Conservation (phyloP, 2,888 invertebrate species). For the Globia sparganii region DNA sequence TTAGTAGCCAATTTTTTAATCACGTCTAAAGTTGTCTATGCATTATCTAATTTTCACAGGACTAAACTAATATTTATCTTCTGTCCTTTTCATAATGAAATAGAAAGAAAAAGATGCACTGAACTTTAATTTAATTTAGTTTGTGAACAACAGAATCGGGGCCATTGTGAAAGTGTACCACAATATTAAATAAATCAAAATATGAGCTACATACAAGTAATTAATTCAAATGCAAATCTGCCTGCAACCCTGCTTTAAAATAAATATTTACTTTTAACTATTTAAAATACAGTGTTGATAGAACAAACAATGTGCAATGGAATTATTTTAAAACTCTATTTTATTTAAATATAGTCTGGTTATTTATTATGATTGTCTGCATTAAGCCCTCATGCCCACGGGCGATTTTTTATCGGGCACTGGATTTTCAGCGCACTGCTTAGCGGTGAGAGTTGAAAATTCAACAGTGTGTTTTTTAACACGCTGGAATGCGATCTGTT, state of each 20-base stretch:
- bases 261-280: background rate
- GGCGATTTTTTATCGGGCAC: background rate
- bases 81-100: too few species aligned
- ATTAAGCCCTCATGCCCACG: too few species aligned
- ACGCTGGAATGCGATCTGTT: too few species aligned
- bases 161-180: too few species aligned
- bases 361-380: background rate
- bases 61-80: too few species aligned
- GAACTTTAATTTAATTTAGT: too few species aligned
- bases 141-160: too few species aligned
- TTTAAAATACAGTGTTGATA: background rate
- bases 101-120: too few species aligned
- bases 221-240: slow-evolving; percentile 7
- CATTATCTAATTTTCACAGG: too few species aligned
- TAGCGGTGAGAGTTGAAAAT: background rate
- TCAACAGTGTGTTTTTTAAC: too few species aligned
- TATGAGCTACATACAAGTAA: background rate
- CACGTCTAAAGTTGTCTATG: too few species aligned
- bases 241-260: background rate
- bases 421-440: background rate
- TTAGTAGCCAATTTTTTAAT: too few species aligned
- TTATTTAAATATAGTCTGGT: background rate
- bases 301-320: background rate
- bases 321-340: background rate
- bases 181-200: slow-evolving; percentile 1